A percentile compares a stretch with the other conserved stretches of the same genome.
Evolutionary conservation across 2,113 vertebrate genomes (phyloP).

Genomic region (Todiramphus saurophagus): DNA sequence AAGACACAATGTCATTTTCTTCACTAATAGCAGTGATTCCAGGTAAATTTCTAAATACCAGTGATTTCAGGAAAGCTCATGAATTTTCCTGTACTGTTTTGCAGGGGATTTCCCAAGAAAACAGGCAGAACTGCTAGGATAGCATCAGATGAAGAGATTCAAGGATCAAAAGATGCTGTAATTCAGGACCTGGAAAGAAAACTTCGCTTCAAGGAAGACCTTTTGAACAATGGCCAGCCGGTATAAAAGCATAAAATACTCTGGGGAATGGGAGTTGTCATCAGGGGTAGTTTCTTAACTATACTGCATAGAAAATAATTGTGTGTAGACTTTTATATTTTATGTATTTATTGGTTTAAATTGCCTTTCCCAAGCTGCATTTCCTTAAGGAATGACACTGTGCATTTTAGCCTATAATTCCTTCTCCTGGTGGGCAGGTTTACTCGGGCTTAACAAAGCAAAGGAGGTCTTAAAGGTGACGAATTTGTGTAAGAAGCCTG

Average conservation of each 20-base stretch:
- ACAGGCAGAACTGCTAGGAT: slow-evolving; percentile 81
- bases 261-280: neutral
- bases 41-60: neutral
- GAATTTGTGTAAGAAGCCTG: neutral
- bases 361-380: neutral
- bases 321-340: neutral
- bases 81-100: slow-evolving; percentile 17
- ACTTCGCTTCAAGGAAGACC: slow-evolving; percentile 96
- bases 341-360: neutral
- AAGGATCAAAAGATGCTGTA: slow-evolving; percentile 95
- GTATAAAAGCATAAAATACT: slow-evolving; percentile 45
- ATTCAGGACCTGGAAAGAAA: slow-evolving; percentile 98
- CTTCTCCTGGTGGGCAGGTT: neutral
- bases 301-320: neutral
- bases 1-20: neutral
- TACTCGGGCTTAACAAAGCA: neutral
- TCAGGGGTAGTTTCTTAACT: neutral
- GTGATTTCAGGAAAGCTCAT: neutral
- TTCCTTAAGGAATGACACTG: neutral
- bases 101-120: slow-evolving; percentile 90
- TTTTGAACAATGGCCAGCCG: slow-evolving; percentile 92
- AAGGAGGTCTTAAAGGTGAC: neutral
- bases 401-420: neutral
- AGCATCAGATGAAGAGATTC: slow-evolving; percentile 93
- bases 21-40: neutral